Evolutionary conservation across 2,113 vertebrate species (phyloP).

Genomic region (Tachuris rubrigastra): DNA sequence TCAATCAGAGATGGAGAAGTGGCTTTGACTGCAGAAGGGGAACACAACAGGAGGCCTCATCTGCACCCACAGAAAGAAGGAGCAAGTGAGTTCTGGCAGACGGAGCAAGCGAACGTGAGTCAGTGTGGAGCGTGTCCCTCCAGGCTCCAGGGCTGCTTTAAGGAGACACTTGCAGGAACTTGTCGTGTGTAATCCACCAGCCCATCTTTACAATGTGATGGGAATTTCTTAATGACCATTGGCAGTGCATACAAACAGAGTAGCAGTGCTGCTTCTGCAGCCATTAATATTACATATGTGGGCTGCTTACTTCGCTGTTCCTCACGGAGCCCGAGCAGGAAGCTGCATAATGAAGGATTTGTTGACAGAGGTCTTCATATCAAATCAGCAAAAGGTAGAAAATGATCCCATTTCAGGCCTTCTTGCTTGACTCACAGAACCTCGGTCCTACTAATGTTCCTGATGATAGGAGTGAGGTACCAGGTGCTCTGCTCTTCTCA

Average conservation of each 20-base stretch:
- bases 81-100: not conserved
- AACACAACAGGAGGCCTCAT: not conserved
- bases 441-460: not conserved
- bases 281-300: slow-evolving; percentile 37
- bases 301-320: slow-evolving; percentile 9
- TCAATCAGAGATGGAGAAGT: not conserved
- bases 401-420: not conserved
- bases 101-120: not conserved
- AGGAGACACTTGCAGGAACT: not conserved
- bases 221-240: not conserved
- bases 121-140: fast-evolving
- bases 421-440: not conserved
- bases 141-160: not conserved
- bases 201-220: not conserved
- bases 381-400: not conserved
- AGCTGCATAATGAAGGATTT: slow-evolving; percentile 44
- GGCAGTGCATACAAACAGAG: slow-evolving; percentile 19
- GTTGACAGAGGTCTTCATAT: slow-evolving; percentile 43
- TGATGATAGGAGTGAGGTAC: fast-evolving
- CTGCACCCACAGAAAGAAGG: not conserved
- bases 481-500: not conserved
- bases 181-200: not conserved
- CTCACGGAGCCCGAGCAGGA: not conserved
- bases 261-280: not conserved
- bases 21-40: not conserved